phyloP scores from a whole-genome alignment of 2,113 vertebrate species.

The Sapayoa aenigma region DNA sequence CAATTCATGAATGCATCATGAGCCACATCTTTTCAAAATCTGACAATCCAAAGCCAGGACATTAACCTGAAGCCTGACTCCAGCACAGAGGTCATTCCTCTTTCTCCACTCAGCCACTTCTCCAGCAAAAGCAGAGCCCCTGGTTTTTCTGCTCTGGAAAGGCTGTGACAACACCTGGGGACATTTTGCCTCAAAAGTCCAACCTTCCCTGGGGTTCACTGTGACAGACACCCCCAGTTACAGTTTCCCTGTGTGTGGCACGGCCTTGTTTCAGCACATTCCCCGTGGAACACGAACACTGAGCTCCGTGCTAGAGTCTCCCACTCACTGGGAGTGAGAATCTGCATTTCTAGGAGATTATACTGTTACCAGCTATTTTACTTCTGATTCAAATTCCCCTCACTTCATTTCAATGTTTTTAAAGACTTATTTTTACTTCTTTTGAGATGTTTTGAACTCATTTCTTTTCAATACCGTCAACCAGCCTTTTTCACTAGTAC shows the following conservation, averaged over 20 bases:
- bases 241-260: constrained; percentile 1
- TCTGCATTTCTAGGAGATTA: constrained; percentile 33
- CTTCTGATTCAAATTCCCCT: constrained; percentile 52
- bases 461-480: neutral
- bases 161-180: neutral
- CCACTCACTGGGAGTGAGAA: constrained; percentile 61
- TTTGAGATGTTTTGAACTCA: neutral
- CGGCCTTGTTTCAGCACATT: constrained; percentile 3
- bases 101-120: neutral
- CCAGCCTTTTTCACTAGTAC: neutral
- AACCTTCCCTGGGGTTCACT: neutral
- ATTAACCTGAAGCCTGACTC: neutral
- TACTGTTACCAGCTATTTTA: constrained; percentile 27
- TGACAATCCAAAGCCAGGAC: neutral
- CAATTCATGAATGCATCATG: neutral
- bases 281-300: constrained; percentile 11
- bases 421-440: constrained; percentile 46
- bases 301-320: constrained; percentile 41
- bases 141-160: neutral
- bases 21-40: neutral
- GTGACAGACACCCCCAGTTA: constrained; percentile 37
- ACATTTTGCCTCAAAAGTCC: constrained; percentile 17
- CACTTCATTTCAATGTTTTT: constrained; percentile 9
- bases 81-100: neutral
- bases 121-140: neutral